Percentiles rank a stretch among this genome's conserved stretches.
Conservation (phyloP, 2,888 invertebrate genomes). For the Seira ritae region DNA sequence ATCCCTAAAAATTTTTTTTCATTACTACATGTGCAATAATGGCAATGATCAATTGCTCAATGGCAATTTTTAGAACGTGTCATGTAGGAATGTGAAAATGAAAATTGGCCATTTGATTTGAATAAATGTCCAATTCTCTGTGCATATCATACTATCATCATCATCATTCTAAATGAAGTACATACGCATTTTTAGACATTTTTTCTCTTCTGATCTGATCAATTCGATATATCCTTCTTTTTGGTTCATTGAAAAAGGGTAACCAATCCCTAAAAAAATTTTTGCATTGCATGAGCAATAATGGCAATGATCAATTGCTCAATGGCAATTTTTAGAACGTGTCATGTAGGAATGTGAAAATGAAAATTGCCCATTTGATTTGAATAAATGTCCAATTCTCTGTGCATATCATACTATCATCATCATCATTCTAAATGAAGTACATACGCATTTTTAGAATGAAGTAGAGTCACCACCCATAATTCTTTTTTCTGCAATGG, state of each 20-base stretch:
- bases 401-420: neutral
- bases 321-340: slow-evolving; percentile 54
- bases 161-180: too few relatives aligned
- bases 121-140: neutral
- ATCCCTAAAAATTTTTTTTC: slow-evolving; percentile 23
- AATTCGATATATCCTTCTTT: slow-evolving; percentile 42
- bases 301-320: too few relatives aligned
- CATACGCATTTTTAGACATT: too few relatives aligned
- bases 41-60: too few relatives aligned
- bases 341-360: slow-evolving; percentile 39
- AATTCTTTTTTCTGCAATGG: too few relatives aligned
- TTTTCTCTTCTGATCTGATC: slow-evolving; percentile 43
- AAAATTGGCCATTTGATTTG: neutral
- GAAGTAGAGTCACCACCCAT: slow-evolving; percentile 11
- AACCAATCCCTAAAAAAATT: slow-evolving; percentile 25
- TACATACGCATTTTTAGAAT: too few relatives aligned
- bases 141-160: neutral
- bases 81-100: slow-evolving; percentile 36
- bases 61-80: slow-evolving; percentile 57
- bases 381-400: neutral
- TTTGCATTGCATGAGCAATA: too few relatives aligned
- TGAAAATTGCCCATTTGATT: too few relatives aligned
- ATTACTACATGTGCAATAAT: too few relatives aligned
- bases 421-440: too few relatives aligned
- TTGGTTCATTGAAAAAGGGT: slow-evolving; percentile 11